Conservation (phyloP, 2,113 vertebrate genomes). For the Serilophus lunatus region DNA sequence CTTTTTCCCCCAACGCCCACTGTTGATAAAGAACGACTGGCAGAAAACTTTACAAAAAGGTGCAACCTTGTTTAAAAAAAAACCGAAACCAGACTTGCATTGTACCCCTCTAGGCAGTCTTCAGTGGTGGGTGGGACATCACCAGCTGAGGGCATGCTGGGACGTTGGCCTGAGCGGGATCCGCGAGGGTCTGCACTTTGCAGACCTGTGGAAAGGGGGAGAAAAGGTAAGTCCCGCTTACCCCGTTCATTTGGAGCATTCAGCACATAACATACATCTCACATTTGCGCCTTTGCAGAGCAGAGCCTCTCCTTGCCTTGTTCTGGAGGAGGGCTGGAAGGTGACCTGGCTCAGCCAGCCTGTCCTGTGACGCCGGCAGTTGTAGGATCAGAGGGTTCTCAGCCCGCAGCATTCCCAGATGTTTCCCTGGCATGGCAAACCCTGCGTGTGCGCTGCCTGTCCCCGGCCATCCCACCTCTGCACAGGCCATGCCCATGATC, state of each 20-base stretch:
- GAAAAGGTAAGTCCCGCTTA: slow-evolving; percentile 57
- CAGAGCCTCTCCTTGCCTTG: slow-evolving; percentile 15
- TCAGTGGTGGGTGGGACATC: slow-evolving; percentile 68
- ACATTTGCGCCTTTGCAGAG: slow-evolving; percentile 34
- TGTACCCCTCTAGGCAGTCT: slow-evolving; percentile 66
- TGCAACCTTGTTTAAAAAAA: slow-evolving; percentile 18
- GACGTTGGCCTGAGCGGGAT: slow-evolving; percentile 63
- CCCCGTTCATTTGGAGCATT: slow-evolving; percentile 47
- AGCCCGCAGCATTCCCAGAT: background rate
- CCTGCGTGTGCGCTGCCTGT: background rate
- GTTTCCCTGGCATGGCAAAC: slow-evolving; percentile 9
- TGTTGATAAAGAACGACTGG: slow-evolving; percentile 8
- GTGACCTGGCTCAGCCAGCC: background rate
- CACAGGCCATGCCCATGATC: slow-evolving; percentile 45
- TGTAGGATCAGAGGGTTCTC: background rate
- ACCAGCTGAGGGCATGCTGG: slow-evolving; percentile 66
- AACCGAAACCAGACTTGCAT: slow-evolving; percentile 51
- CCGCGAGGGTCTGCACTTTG: slow-evolving; percentile 57
- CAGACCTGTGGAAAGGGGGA: slow-evolving; percentile 62
- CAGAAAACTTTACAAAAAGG: slow-evolving; percentile 44
- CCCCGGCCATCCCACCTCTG: slow-evolving; percentile 4
- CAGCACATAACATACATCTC: slow-evolving; percentile 32
- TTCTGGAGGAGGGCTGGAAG: background rate
- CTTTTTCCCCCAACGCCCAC: background rate
- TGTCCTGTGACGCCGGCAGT: background rate